Percentiles rank a stretch among this genome's conserved stretches.
phyloP scores from a whole-genome alignment of 1,140 invertebrate species.

The Apis laboriosa region DNA sequence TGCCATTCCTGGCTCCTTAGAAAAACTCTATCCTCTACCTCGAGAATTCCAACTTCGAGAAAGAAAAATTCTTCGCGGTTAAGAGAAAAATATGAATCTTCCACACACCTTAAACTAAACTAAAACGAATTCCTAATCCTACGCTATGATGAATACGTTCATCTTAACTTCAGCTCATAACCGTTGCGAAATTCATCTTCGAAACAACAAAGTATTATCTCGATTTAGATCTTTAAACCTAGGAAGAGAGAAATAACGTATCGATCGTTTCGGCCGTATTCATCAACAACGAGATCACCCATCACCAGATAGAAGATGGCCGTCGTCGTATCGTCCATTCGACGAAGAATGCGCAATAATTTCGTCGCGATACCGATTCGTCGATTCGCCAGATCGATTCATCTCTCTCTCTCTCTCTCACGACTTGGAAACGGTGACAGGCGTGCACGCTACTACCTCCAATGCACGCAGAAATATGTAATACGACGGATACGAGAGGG shows the following conservation, averaged over 20 bases:
- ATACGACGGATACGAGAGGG: not conserved
- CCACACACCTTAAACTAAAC: too few species aligned
- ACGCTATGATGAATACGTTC: too few species aligned
- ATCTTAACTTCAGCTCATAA: too few species aligned
- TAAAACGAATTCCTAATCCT: too few species aligned
- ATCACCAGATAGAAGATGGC: not conserved
- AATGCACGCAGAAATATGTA: constrained; percentile 29
- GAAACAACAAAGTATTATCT: not conserved
- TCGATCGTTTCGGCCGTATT: constrained; percentile 31
- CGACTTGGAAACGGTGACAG: too few species aligned
- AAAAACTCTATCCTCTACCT: too few species aligned
- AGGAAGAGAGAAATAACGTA: not conserved
- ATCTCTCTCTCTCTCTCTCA: not conserved
- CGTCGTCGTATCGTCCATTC: not conserved
- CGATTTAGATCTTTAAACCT: not conserved
- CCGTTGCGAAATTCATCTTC: not conserved
- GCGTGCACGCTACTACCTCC: not conserved
- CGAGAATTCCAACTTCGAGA: too few species aligned
- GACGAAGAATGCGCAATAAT: constrained; percentile 32
- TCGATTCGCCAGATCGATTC: constrained; percentile 38
- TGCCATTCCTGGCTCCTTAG: not conserved
- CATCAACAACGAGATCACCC: constrained; percentile 13
- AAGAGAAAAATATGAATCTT: too few species aligned
- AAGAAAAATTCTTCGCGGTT: too few species aligned
- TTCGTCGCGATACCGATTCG: constrained; percentile 46